Evolutionary conservation across 1,140 invertebrate genomes (phyloP), one percentile per base, ranked within the genome.

Genomic region (Wasmannia auropunctata): DNA sequence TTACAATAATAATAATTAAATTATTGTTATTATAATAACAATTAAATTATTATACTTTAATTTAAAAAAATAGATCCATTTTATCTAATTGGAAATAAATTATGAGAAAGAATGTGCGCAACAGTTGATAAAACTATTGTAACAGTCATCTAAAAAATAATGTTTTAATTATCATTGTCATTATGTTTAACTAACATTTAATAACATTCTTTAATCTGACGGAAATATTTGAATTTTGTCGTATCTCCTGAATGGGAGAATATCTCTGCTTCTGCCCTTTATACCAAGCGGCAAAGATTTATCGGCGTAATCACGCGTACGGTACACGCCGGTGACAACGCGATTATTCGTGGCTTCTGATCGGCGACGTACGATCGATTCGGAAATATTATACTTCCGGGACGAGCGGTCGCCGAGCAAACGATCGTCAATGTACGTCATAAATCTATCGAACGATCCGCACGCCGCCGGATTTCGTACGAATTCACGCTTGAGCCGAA

Each of bases 331-430:
- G 67, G 40, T 49, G 77, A 70, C 77, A 84, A 80, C 25, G 43
- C 77, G 89, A 90, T 90, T 89, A 54, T 87, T 87, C 86, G 85
- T 54, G 75, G 25, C 49, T 84, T 81, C 81, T 75, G 89, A 90
- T 90, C 89, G 49, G 75, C 88, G 88, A 74, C 54, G 76, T 77
- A 70, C 88, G 88, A 90, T 90, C 88, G 86, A 87, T 87, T 87
- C 81, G 81, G 81, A 87, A 90, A 90, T 90, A 90, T 90, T 90
- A 86, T 90, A 86, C 72, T 83, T 90, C 88, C 86, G 86, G 69
- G 62, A 89, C 76, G 54, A 40, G 40, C 60, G 65, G 85, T 76
- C 49, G 88, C 51, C 43, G 75, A 77, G 67, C 88, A 89, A 90
- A 86, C 88, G 89, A 90, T 90, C 88, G 75, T 46, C 86, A 81